Evolutionary conservation across 2,113 vertebrate genomes (phyloP), one percentile per base, ranked within the genome.

Genomic region (Montifringilla adamsi): DNA sequence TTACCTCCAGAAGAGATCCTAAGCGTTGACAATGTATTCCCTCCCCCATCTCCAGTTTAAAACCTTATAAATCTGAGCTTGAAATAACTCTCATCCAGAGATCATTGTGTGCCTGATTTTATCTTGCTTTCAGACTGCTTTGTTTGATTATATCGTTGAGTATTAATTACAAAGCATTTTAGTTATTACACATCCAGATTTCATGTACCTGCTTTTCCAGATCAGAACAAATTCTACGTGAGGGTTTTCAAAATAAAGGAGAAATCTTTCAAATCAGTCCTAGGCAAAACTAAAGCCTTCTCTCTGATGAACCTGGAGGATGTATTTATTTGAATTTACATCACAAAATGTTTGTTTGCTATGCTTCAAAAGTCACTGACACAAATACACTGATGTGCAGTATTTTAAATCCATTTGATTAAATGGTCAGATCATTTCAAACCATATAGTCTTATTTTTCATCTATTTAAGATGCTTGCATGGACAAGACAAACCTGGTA

Each of bases 21-120:
- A 86, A 95, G 14, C 0, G 0, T 5, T 74, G 69, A 41, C 37
- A 56, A 20, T 74, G 56, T 15, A 14, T 64, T 69, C 30, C 14
- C 9, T 17, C 17, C 15, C 17, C 31, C 26, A 10, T 17, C 11
- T 84, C 49, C 31, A 19, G 35, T 78, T 92, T n/a, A 72, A 89
- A 80, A 56, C 37, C 56, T 80, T 69, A 62, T 0, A 0, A 84
- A 90, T 63, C 22, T 20, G 49, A 56, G 39, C 27, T 23, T 35
- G 80, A 84, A 77, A 50, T 55, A 87, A 50, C 55, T 60, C 63
- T 67, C 63, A 64, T 31, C 31, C 85, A 64, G 69, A 84, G 76
- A 78, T 62, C 81, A 53, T 15, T 50, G 46, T 13, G 16, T 70
- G 30, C 81, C 83, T 81, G 79, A 86, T 94, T 90, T 93, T 89